A percentile compares a stretch with the other conserved stretches of the same genome.
Conservation (phyloP, 1,140 invertebrate genomes). For the Drosophila melanica region DNA sequence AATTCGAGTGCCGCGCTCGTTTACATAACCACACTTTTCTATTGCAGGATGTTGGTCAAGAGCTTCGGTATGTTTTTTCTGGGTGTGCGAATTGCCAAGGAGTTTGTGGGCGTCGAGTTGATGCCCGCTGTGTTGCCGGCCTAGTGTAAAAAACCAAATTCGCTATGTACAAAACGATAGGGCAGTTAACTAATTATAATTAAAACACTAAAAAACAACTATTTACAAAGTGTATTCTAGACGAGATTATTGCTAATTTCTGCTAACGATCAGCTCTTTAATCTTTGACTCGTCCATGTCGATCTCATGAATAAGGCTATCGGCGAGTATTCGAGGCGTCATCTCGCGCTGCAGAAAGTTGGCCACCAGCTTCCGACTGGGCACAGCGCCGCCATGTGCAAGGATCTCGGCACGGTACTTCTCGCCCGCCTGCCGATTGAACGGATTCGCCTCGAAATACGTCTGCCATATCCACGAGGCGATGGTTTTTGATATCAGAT, state of each 20-base stretch:
- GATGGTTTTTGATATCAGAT: constrained; percentile 96
- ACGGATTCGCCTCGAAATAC: constrained; percentile 93
- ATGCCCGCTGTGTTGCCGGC: constrained; percentile 85
- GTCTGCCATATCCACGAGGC: constrained; percentile 97
- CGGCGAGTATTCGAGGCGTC: constrained; percentile 86
- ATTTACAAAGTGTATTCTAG: constrained; percentile 39
- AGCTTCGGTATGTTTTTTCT: constrained; percentile 88
- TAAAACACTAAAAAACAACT: constrained; percentile 31
- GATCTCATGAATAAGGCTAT: constrained; percentile 86
- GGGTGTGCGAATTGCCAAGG: constrained; percentile 88
- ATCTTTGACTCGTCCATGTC: constrained; percentile 85
- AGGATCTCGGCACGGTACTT: constrained; percentile 91
- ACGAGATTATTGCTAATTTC: constrained; percentile 28
- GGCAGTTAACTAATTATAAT: constrained; percentile 69
- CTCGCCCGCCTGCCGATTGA: constrained; percentile 90
- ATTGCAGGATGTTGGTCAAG: constrained; percentile 88
- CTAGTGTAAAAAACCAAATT: constrained; percentile 67
- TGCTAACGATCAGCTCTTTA: constrained; percentile 68
- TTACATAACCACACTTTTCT: constrained; percentile 57
- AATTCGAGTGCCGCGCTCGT: background rate
- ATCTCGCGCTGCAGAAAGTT: constrained; percentile 90
- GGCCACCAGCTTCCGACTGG: constrained; percentile 89
- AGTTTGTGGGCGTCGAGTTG: constrained; percentile 88
- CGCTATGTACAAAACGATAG: constrained; percentile 38
- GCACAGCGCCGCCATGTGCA: constrained; percentile 94